phyloP scores from a whole-genome alignment of 2,888 invertebrate genomes.

The Pachydiplax longipennis region DNA sequence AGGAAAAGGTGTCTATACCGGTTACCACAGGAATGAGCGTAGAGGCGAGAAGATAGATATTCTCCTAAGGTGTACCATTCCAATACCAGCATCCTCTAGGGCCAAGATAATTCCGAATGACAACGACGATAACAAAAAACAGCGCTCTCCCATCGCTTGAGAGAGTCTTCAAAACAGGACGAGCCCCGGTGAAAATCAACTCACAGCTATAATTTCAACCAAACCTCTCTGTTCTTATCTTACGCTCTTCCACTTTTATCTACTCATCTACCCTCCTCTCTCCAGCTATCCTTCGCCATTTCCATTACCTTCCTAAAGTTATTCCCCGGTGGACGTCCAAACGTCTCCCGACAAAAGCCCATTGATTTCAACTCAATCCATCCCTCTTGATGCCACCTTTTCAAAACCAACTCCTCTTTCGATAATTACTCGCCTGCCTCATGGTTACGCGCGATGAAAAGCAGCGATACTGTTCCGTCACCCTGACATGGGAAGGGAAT shows the following conservation, averaged over 20 bases:
- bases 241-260: neutral
- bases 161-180: neutral
- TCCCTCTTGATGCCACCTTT: neutral
- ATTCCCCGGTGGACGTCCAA: too few species aligned
- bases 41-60: neutral
- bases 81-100: neutral
- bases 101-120: constrained; percentile 10
- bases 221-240: neutral
- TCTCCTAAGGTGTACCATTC: neutral
- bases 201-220: neutral
- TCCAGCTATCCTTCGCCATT: neutral
- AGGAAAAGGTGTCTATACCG: neutral
- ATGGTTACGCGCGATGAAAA: constrained; percentile 38
- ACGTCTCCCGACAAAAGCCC: constrained; percentile 12
- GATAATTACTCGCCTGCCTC: constrained; percentile 31
- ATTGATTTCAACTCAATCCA: constrained; percentile 23
- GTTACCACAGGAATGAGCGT: neutral
- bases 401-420: constrained; percentile 15
- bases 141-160: neutral
- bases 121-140: neutral
- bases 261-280: neutral
- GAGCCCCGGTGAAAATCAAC: neutral
- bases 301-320: neutral
- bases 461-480: neutral
- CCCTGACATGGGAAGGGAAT: constrained; percentile 7